Evolutionary conservation across 2,113 vertebrate species (phyloP).

Genomic region (Sylvilagus bachmani): DNA sequence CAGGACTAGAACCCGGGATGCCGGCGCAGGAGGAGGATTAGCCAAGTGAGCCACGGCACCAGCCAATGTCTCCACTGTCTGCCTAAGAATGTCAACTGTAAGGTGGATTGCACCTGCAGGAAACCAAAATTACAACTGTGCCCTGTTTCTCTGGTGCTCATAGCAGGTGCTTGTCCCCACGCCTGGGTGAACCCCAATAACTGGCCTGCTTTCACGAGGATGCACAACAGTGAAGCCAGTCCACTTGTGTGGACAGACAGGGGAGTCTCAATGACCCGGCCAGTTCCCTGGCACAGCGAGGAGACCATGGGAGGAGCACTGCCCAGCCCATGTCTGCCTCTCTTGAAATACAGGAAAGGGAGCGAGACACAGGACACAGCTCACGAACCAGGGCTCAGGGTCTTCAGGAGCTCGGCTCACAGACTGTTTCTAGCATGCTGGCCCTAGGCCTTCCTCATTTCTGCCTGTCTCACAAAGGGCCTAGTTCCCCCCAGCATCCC

Average conservation of each 20-base stretch:
- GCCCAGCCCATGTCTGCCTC: not conserved
- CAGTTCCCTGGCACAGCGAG: not conserved
- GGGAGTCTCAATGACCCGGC: not conserved
- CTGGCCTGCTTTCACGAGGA: not conserved
- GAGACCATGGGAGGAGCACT: not conserved
- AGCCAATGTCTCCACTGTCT: too few species aligned
- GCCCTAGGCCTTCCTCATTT: accelerated
- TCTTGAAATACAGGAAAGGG: not conserved
- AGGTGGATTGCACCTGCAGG: not conserved
- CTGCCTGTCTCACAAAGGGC: not conserved
- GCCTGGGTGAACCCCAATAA: not conserved
- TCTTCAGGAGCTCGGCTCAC: not conserved
- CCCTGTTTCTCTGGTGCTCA: not conserved
- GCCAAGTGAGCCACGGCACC: too few species aligned
- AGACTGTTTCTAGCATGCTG: accelerated
- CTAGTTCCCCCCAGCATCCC: not conserved
- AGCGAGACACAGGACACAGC: not conserved
- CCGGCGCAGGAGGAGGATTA: too few species aligned
- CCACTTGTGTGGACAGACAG: not conserved
- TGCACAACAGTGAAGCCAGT: not conserved
- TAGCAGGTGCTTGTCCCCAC: not conserved
- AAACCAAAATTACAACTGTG: not conserved
- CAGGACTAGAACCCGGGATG: too few species aligned
- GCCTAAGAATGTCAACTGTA: not conserved
- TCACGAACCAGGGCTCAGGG: not conserved